Percentiles rank a stretch among this genome's conserved stretches.
These are phyloP conservation scores for Etheostoma spectabile DNA, from an alignment of 2,113 vertebrate genomes.

Conservation along the genomic window DNA sequence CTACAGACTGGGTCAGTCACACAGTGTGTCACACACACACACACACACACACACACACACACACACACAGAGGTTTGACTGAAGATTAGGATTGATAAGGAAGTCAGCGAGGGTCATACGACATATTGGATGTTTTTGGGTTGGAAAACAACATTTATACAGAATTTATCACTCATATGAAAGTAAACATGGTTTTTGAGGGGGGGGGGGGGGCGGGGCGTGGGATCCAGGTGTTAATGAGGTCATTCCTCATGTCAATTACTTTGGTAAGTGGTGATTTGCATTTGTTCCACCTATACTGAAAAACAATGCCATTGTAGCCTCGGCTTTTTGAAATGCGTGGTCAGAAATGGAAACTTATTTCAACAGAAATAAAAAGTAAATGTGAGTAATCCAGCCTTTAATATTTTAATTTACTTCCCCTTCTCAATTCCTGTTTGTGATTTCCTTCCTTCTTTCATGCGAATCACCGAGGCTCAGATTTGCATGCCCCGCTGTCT, in stretches of 20 bases:
- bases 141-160: background rate
- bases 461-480: background rate
- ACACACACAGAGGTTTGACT: too few species aligned
- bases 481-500: background rate
- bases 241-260: background rate
- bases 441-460: background rate
- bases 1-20: too few species aligned
- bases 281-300: background rate
- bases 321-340: too few species aligned
- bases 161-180: background rate
- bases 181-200: too few species aligned
- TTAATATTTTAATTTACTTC: background rate
- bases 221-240: too few species aligned
- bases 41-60: too few species aligned
- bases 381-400: background rate
- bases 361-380: background rate
- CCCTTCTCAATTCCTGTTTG: background rate
- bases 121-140: background rate
- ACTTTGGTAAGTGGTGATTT: background rate
- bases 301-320: background rate
- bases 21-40: too few species aligned
- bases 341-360: background rate
- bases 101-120: slow-evolving; percentile 46
- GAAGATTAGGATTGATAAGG: slow-evolving; percentile 13
- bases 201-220: too few species aligned